These are phyloP conservation scores for Erebia aethiops DNA, from an alignment of 2,888 invertebrate species.

Conservation along the genomic window DNA sequence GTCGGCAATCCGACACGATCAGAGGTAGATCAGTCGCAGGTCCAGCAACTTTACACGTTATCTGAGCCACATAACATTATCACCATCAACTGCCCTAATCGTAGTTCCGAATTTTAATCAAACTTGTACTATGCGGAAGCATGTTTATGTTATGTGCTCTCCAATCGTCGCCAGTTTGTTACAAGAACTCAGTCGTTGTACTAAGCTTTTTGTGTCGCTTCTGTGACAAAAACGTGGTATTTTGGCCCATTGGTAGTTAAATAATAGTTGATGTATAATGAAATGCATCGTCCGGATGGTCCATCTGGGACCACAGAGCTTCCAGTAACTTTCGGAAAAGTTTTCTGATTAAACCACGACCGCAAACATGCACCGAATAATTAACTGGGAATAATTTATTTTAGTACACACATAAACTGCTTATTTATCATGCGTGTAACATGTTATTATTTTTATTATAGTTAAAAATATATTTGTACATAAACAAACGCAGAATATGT, in stretches of 20 bases:
- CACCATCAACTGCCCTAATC: too few relatives aligned
- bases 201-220: neutral
- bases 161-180: too few relatives aligned
- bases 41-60: too few relatives aligned
- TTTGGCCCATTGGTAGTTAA: constrained; percentile 6
- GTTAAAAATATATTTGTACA: neutral
- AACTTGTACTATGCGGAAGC: too few relatives aligned
- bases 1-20: too few relatives aligned
- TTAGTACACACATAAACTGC: constrained; percentile 1
- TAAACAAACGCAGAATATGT: neutral
- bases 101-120: too few relatives aligned
- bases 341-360: constrained; percentile 50
- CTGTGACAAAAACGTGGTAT: neutral
- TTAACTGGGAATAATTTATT: constrained; percentile 41
- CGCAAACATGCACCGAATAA: constrained; percentile 46
- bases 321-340: constrained; percentile 45
- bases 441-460: too few relatives aligned
- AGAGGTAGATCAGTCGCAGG: too few relatives aligned
- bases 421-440: neutral
- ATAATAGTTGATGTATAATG: constrained; percentile 34
- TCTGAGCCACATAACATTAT: too few relatives aligned
- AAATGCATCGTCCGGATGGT: constrained; percentile 38
- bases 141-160: too few relatives aligned
- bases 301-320: constrained; percentile 39
- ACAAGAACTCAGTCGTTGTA: too few relatives aligned